Percentiles rank a stretch among this genome's conserved stretches.
phyloP scores from a whole-genome alignment of 2,888 invertebrate genomes.

The Chydorus sphaericus region DNA sequence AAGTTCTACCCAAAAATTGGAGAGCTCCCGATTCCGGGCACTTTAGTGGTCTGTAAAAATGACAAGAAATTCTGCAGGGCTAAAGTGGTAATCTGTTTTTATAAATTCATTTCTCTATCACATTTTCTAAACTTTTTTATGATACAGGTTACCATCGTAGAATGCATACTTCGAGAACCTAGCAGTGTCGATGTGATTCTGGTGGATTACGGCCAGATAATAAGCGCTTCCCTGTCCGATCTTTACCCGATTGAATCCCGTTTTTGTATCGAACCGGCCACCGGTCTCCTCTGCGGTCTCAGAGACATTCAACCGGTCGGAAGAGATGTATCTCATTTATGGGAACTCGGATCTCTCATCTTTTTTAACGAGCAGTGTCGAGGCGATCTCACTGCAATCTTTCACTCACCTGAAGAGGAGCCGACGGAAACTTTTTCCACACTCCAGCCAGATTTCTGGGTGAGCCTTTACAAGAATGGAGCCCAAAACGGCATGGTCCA shows the following conservation, averaged over 20 bases:
- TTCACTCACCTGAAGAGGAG: neutral
- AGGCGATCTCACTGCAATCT: neutral
- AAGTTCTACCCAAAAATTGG: neutral
- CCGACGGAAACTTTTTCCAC: neutral
- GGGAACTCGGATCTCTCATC: neutral
- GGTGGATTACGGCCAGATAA: neutral
- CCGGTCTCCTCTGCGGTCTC: neutral
- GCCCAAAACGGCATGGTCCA: neutral
- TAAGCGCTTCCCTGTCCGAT: neutral
- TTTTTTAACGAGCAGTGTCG: neutral
- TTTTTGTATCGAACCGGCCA: neutral
- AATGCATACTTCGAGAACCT: neutral
- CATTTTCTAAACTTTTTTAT: too few relatives aligned
- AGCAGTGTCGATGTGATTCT: neutral
- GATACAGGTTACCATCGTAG: neutral
- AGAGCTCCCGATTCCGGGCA: neutral
- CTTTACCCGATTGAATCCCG: neutral
- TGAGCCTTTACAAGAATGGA: neutral
- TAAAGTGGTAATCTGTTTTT: conserved; percentile 5
- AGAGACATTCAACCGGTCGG: neutral
- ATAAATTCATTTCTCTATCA: neutral
- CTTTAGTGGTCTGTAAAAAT: neutral
- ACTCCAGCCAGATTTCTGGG: neutral
- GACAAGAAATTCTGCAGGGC: neutral
- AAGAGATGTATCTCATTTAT: too few relatives aligned